A percentile compares a stretch with the other conserved stretches of the same genome.
Conservation (phyloP, 2,113 vertebrate genomes). For the Poecile atricapillus region DNA sequence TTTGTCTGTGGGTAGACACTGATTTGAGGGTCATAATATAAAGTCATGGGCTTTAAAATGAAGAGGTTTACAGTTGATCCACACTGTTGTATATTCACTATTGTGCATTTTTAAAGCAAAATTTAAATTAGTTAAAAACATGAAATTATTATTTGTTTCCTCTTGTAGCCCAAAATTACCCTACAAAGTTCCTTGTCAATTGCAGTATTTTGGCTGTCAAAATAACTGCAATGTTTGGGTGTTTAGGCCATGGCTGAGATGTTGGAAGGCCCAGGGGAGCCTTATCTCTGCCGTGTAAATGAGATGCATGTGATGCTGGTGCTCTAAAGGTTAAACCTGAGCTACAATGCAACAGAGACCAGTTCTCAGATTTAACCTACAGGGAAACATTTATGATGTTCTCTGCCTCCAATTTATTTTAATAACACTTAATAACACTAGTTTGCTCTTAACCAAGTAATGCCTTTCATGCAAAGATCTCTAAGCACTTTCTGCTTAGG, state of each 20-base stretch:
- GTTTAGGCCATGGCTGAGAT: background rate
- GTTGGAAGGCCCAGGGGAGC: background rate
- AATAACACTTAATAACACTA: conserved; percentile 68
- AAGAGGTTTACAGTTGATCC: background rate
- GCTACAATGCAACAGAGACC: background rate
- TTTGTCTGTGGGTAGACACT: background rate
- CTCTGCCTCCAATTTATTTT: conserved; percentile 66
- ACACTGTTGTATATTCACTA: rapidly evolving
- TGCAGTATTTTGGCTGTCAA: background rate
- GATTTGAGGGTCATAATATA: background rate
- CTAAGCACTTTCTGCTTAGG: conserved; percentile 31
- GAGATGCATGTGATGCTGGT: background rate
- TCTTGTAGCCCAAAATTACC: background rate
- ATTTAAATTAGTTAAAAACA: background rate
- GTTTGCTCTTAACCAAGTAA: conserved; percentile 8
- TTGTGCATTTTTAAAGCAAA: background rate
- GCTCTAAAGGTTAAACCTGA: conserved; percentile 48
- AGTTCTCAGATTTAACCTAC: conserved; percentile 19
- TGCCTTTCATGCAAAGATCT: conserved; percentile 47
- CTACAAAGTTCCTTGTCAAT: background rate
- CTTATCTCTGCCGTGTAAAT: background rate
- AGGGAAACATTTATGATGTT: conserved; percentile 53
- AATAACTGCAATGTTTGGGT: background rate
- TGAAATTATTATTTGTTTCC: background rate
- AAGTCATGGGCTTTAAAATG: background rate